Evolutionary conservation across 2,113 vertebrate genomes (phyloP), one percentile per base, ranked within the genome.

Genomic region (Scopus umbretta): DNA sequence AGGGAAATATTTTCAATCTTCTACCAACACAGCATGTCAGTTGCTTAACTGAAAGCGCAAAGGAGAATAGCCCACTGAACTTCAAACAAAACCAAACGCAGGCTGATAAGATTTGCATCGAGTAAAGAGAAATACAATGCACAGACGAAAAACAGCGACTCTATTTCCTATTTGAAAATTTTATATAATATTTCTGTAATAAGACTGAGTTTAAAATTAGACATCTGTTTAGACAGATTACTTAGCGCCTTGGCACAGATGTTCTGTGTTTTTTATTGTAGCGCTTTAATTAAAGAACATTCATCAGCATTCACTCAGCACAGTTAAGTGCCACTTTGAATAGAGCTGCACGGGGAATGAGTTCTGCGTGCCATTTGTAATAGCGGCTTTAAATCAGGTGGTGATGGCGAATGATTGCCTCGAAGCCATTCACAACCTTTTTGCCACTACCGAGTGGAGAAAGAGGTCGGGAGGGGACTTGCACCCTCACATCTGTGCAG

Each of bases 231-330:
- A 82, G 65, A 86, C 29, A 87, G 88, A 83, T 92, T 94, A 96
- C 87, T 95, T 94, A 90, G 74, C 78, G 94, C 94, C 74, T 95
- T 94, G 91, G 86, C 91, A 91, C 84, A 91, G 92, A 94, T 94
- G 94, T 96, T 92, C 87, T 50, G 52, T 79, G 75, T 16, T 95
- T 96, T 96, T 91, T 96, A 82, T 82, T 92, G 62, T 16, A 76
- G 74, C 0, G 1, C 71, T 96, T 95, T 95, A 96, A 96, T 97
- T 96, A 96, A 95, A 89, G 91, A 92, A 30, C 55, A 63, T 95
- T 82, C 84, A 97, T 97, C 94, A 92, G 62, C 78, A 71, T 87
- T 95, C 91, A 92, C 45, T 94, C 94, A 90, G 47, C 13, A 1
- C 71, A 50, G 90, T 90, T 80, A 91, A 96, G 91, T 90, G 78